Evolutionary conservation across 2,797 vertebrate genomes (phyloP).

Genomic region (Choloepus didactylus): DNA sequence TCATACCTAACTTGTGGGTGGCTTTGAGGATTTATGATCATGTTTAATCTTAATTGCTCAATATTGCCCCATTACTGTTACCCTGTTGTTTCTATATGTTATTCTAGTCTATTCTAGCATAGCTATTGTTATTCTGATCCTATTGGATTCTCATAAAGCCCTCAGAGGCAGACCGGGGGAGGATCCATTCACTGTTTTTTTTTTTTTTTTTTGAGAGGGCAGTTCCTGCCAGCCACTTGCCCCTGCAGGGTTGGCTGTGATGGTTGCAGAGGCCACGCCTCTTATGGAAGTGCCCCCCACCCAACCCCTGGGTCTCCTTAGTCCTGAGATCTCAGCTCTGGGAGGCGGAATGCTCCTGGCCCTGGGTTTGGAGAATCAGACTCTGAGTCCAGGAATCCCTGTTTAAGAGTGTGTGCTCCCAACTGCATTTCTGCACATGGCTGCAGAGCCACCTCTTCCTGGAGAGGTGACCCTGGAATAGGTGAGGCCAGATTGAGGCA

Average conservation of each 20-base stretch:
- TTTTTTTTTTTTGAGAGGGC: too few relatives aligned
- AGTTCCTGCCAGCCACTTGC: neutral
- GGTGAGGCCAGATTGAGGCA: neutral
- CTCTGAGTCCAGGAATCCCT: neutral
- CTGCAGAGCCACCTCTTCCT: fast-evolving
- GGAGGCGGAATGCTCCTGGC: neutral
- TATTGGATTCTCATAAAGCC: neutral
- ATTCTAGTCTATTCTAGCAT: neutral
- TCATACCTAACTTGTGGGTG: neutral
- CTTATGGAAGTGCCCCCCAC: neutral
- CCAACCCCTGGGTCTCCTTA: neutral
- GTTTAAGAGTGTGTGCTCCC: neutral
- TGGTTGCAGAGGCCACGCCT: neutral
- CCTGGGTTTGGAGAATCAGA: neutral
- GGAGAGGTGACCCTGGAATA: neutral
- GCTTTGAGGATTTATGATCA: neutral
- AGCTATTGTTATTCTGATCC: neutral
- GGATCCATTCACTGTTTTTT: neutral
- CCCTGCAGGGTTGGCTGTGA: neutral
- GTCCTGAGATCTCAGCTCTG: neutral
- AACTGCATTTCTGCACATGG: neutral
- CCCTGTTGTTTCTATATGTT: neutral
- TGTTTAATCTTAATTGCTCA: neutral
- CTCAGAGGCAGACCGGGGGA: neutral
- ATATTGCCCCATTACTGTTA: neutral